Evolutionary conservation across 2,797 vertebrate genomes (phyloP).

Genomic region (Myoxocephalus aenaeus): DNA sequence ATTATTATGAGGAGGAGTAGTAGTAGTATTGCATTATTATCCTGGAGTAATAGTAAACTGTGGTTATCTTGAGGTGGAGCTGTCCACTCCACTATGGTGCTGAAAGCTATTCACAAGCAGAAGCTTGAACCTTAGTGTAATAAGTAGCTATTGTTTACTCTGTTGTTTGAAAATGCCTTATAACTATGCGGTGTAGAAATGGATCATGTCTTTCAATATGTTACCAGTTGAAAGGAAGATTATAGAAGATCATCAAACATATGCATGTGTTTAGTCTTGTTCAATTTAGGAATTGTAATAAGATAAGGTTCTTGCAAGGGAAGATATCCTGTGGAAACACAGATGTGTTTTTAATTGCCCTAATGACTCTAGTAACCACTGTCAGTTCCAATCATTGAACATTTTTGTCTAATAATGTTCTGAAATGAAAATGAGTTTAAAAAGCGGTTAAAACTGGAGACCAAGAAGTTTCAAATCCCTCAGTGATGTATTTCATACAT

Average conservation of each 20-base stretch:
- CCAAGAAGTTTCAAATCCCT: conserved; percentile 28
- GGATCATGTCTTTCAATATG: neutral
- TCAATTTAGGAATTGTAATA: neutral
- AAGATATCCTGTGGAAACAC: neutral
- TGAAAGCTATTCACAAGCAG: conserved; percentile 20
- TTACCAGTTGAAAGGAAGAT: neutral
- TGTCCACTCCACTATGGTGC: conserved; percentile 53
- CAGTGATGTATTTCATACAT: conserved; percentile 41
- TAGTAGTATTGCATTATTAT: neutral
- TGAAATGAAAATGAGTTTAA: conserved; percentile 18
- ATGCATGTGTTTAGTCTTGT: neutral
- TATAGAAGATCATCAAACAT: neutral
- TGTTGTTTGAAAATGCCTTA: neutral
- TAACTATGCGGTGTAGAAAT: neutral
- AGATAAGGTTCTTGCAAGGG: neutral
- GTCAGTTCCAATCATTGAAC: neutral
- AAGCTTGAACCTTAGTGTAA: neutral
- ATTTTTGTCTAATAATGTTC: neutral
- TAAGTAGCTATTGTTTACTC: conserved; percentile 1
- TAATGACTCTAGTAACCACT: neutral
- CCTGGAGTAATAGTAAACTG: neutral
- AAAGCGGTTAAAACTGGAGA: conserved; percentile 12
- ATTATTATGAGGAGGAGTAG: no score
- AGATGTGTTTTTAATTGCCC: neutral
- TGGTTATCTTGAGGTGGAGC: conserved; percentile 21